Percentiles rank a stretch among this genome's conserved stretches.
phyloP scores from a whole-genome alignment of 2,113 vertebrate species.

The Lota lota region DNA sequence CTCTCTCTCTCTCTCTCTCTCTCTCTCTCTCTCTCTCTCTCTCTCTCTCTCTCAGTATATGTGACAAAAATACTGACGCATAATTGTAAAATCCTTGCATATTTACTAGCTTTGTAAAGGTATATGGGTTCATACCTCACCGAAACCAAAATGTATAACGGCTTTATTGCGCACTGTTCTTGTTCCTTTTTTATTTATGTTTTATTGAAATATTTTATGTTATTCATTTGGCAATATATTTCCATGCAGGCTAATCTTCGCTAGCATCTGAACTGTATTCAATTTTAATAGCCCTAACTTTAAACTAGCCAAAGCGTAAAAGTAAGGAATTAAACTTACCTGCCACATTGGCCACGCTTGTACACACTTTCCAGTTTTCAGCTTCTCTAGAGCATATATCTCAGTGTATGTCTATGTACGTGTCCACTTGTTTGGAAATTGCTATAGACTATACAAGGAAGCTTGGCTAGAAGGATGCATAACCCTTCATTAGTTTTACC shows the following conservation, averaged over 20 bases:
- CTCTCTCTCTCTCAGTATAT: slow-evolving; percentile 19
- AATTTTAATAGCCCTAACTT: slow-evolving; percentile 32
- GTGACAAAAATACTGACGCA: no score
- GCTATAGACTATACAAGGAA: slow-evolving; percentile 20
- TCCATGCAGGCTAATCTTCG: background rate
- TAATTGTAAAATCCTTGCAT: no score
- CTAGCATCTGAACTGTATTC: slow-evolving; percentile 19
- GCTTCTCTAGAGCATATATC: background rate
- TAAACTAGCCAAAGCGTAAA: slow-evolving; percentile 29
- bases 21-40: no score
- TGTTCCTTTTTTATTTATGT: no score
- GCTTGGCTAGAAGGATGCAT: slow-evolving; percentile 28
- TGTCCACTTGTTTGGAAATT: slow-evolving; percentile 9
- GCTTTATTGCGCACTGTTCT: no score
- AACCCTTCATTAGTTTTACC: background rate
- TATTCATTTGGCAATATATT: no score
- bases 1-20: no score
- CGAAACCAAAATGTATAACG: no score
- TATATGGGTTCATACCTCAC: no score
- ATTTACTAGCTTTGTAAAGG: no score
- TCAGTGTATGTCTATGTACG: slow-evolving; percentile 9
- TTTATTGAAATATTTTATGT: no score
- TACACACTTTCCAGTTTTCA: slow-evolving; percentile 5
- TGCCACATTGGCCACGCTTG: slow-evolving; percentile 40
- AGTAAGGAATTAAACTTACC: slow-evolving; percentile 23